Base-by-base conservation (phyloP, 2,888 invertebrate species). In the Heteromurus nitidus region DNA sequence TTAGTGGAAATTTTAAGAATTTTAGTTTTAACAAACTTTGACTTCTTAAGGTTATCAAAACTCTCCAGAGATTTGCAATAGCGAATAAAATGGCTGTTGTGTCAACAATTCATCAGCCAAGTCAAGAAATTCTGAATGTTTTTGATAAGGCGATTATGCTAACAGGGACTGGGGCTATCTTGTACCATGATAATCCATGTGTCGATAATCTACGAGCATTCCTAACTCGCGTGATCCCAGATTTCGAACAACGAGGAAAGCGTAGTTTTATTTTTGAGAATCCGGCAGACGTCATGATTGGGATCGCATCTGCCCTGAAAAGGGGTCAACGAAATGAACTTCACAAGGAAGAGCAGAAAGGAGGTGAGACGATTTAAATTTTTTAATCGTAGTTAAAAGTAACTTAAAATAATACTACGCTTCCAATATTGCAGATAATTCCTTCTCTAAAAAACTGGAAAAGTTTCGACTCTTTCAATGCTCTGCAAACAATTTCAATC, bases 101-200 rank as follows among this genome's bases (percentile, higher is more conserved):
- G 18, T 18, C 62, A 0, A 67, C 67, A 0, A 75, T 75, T n/a
- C 75, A 75, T 55, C 75, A 75, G 18, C 75, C 75, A 0, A 75
- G 62, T 36, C 36, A 31, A 20, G 42, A 62, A 36, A 53, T 55
- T 18, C 24, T 75, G 5, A 28, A 65, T 20, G 7, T 22, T 2
- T 75, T 75, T 22, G 20, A 62, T 9, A 50, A n/a, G 11, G 75
- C 30, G 2, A 65, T 65, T 22, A 36, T 75, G 9, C 28, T 75
- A 13, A 42, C 75, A 16, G 30, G 28, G 53, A 26, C n/a, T 16
- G 75, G 75, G 0, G n/a, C 18, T 26, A 36, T 64, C 13, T n/a
- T 69, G 7, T 75, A 36, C 26, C n/a, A 75, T 18, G 55, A 22
- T 9, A 2, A n/a, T 13, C 75, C 75, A 18, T 1, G 11, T 18